Conservation (phyloP, 2,888 invertebrate genomes). For the Ornithoptera alexandrae region DNA sequence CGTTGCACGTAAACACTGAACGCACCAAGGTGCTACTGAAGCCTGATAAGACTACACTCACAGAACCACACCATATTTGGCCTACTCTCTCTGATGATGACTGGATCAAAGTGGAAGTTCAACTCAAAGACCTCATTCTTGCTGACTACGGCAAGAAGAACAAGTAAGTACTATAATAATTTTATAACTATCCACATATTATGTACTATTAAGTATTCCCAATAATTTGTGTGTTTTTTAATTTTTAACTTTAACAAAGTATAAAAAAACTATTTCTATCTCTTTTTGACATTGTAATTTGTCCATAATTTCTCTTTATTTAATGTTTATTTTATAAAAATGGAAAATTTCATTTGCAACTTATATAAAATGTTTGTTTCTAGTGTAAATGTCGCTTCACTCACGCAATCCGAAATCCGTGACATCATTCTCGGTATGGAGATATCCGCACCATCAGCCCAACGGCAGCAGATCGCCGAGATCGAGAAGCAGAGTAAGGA, state of each 20-base stretch:
- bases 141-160: slow-evolving; percentile 99
- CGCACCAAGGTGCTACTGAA: slow-evolving; percentile 98
- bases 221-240: too few relatives aligned
- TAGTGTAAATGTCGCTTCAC: slow-evolving; percentile 97
- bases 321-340: not conserved
- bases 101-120: slow-evolving; percentile 99
- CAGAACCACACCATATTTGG: slow-evolving; percentile 99
- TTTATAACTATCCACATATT: not conserved
- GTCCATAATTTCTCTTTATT: too few relatives aligned
- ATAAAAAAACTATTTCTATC: too few relatives aligned
- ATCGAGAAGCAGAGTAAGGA: slow-evolving; percentile 99
- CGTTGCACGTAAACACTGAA: slow-evolving; percentile 99
- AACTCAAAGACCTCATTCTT: slow-evolving; percentile 97
- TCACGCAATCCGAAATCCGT: slow-evolving; percentile 99
- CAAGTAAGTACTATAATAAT: slow-evolving; percentile 81
- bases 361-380: slow-evolving; percentile 1
- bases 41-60: slow-evolving; percentile 99
- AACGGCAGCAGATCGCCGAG: slow-evolving; percentile 99
- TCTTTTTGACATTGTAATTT: too few relatives aligned
- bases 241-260: too few relatives aligned
- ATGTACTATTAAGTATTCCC: too few relatives aligned
- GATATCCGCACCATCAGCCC: slow-evolving; percentile 99
- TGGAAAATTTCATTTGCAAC: not conserved
- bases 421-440: slow-evolving; percentile 99
- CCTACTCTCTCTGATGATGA: slow-evolving; percentile 98